Evolutionary conservation across 2,888 invertebrate species (phyloP), one percentile per base, ranked within the genome.

Genomic region (Pseudoips prasinana): DNA sequence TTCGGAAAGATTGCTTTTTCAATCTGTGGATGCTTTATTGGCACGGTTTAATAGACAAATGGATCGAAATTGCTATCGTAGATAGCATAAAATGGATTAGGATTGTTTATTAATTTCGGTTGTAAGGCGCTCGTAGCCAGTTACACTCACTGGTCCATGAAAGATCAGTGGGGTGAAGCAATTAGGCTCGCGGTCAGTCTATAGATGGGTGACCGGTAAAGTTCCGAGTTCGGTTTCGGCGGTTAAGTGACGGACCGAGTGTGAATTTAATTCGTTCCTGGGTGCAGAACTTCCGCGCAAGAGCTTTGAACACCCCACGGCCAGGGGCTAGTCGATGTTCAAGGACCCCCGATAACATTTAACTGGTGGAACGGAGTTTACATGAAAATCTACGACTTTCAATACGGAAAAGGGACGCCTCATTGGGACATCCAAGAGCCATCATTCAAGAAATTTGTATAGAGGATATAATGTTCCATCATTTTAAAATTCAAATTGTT

Each of bases 201-300:
- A n/a, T n/a, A n/a, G n/a, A n/a, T n/a, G n/a, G n/a, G n/a, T n/a
- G n/a, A n/a, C n/a, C n/a, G n/a, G n/a, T n/a, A n/a, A n/a, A 46
- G 45, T 33, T 40, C 39, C 19, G 39, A 26, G 6, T 50, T 29
- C 43, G 30, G 49, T 52, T 56, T 29, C 49, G 49, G 8, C 41
- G 46, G 1, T 22, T 49, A 39, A 19, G 50, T 24, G 50, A 53
- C 30, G 50, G 39, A n/a, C 46, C 53, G 10, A 53, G 54, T 41
- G 50, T 35, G 8, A 38, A 47, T 50, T 49, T 54, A 29, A 53
- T 58, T 46, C 39, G 45, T 29, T 45, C 27, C 14, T 57, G 49
- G 46, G 49, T 50, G 37, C 30, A 35, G 24, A 51, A 44, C 28
- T 46, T 52, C 42, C 46, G 46, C 8, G 14, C 43, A 40, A 47